phyloP scores from a whole-genome alignment of 2,113 vertebrate species.

The Apeltes quadracus region DNA sequence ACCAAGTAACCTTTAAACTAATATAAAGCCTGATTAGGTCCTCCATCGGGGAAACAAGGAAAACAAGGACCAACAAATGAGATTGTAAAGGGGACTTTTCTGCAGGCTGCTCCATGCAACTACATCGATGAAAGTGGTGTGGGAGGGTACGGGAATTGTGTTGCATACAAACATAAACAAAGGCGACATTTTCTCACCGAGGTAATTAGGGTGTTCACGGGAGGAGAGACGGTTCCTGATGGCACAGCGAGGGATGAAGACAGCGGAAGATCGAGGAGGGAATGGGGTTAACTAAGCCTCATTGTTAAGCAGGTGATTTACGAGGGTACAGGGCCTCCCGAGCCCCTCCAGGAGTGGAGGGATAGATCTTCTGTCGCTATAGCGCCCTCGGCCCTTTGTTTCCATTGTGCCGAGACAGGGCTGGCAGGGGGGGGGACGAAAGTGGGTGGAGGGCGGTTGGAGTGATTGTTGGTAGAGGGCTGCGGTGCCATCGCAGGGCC shows the following conservation, averaged over 20 bases:
- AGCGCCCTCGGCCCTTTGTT: constrained; percentile 72
- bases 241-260: constrained; percentile 48
- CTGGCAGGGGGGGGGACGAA: constrained; percentile 45
- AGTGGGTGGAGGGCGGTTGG: constrained; percentile 50
- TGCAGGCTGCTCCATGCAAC: constrained; percentile 21
- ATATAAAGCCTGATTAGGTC: background rate
- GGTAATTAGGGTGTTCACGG: constrained; percentile 71
- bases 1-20: constrained; percentile 11
- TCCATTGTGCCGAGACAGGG: constrained; percentile 71
- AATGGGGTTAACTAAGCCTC: constrained; percentile 61
- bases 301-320: constrained; percentile 84
- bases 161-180: constrained; percentile 63
- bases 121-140: constrained; percentile 20
- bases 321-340: constrained; percentile 61
- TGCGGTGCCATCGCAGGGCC: constrained; percentile 58
- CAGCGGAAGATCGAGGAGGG: constrained; percentile 33
- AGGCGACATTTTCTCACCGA: constrained; percentile 66
- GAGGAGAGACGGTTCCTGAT: constrained; percentile 56
- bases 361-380: constrained; percentile 71
- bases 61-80: constrained; percentile 15
- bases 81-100: constrained; percentile 33
- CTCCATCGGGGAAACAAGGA: constrained; percentile 10
- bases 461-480: constrained; percentile 53
- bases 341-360: constrained; percentile 55
- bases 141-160: constrained; percentile 37